Base-by-base conservation (phyloP, 2,113 vertebrate species). In the Mesocricetus auratus region DNA sequence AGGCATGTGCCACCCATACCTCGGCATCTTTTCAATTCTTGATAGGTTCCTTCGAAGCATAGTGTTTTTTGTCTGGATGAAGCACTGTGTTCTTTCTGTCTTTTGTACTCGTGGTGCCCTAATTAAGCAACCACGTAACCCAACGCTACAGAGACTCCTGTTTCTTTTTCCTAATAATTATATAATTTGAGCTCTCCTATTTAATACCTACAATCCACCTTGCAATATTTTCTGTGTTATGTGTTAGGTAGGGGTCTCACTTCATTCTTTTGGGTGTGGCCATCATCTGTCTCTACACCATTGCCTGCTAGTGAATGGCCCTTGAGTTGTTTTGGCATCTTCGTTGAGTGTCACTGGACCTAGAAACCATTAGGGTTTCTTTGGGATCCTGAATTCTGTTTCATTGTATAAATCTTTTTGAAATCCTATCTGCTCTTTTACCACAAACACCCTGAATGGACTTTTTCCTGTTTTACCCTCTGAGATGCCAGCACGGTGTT, bases 361-460 rank as follows among this genome's bases (percentile, higher is more conserved):
- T 73, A 53, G 50, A 53, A 79, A 21, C 71, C 12, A 0, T 79
- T 50, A 81, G 10, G 2, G 10, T 74, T 94, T 77, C 62, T 92
- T 95, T 77, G 88, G 45, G 78, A 56, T 50, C 75, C n/a, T 94
- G 60, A 82, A 1, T 87, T 90, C 31, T 66, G 33, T 90, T 39
- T 73, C 21, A 88, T 68, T 89, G 79, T 56, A 68, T 31, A 33
- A 5, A 21, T 22, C 12, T 75, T 75, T 86, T 79, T 39, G 83
- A 83, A 69, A 39, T 91, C 31, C 79, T 77, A 29, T 39, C 24
- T 21, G 77, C 7, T 9, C 39, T 94, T 24, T 75, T 73, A 17
- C n/a, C 53, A 58, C 39, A 56, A 56, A 50, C n/a, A 58, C 87
- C n/a, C 60, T 74, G 45, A 92, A 58, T 77, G 50, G 11, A 68